Conservation (phyloP, 2,797 vertebrate species). For the Tenualosa ilisha region DNA sequence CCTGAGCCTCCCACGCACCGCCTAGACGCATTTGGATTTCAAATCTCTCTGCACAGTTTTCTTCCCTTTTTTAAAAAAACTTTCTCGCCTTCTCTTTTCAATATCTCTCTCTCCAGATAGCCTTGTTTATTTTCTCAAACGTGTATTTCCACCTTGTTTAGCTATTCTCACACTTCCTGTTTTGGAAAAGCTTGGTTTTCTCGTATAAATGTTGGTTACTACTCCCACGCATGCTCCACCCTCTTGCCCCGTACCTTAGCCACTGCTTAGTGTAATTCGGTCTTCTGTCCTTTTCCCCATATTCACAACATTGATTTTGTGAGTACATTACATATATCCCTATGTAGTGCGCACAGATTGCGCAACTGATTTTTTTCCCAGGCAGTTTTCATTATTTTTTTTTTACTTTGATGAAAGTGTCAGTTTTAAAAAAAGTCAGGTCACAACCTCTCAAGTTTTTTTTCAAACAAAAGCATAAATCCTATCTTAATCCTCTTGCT, state of each 20-base stretch:
- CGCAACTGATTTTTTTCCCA: constrained; percentile 30
- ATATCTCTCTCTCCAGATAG: background rate
- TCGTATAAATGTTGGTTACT: constrained; percentile 19
- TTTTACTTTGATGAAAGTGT: background rate
- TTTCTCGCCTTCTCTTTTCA: background rate
- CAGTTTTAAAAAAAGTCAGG: background rate
- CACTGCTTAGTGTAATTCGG: constrained; percentile 44
- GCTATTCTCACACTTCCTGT: constrained; percentile 13
- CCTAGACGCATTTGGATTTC: background rate
- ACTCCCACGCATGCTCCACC: constrained; percentile 19
- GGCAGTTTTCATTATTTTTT: constrained; percentile 11
- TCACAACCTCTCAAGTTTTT: background rate
- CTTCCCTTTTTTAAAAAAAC: background rate
- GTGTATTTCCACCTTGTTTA: constrained; percentile 17
- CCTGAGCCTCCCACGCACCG: constrained; percentile 12
- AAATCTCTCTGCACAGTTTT: background rate
- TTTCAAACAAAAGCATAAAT: background rate
- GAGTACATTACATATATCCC: background rate
- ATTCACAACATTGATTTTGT: background rate
- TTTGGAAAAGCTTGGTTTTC: constrained; percentile 31
- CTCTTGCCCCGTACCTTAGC: constrained; percentile 31
- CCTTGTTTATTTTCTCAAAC: background rate
- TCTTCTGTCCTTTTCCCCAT: constrained; percentile 51
- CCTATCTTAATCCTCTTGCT: background rate
- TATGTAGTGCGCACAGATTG: background rate